phyloP scores from a whole-genome alignment of 1,140 invertebrate genomes.

The Dendroctonus ponderosae region DNA sequence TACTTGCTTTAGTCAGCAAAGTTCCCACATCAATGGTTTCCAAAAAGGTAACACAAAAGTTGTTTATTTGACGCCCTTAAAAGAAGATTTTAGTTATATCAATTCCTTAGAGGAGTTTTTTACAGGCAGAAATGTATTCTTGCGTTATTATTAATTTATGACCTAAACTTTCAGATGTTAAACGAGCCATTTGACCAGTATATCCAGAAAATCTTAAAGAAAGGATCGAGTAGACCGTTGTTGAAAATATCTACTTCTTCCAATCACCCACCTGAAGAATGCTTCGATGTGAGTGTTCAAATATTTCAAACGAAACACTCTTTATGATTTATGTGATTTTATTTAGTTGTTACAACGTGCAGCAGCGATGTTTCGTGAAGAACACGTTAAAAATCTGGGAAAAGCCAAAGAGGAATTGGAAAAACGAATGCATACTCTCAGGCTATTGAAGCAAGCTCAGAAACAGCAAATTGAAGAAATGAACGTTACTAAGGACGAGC shows the following conservation, averaged over 20 bases:
- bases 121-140: no score
- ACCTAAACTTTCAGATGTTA: constrained; percentile 39
- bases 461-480: constrained; percentile 62
- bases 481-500: constrained; percentile 56
- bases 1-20: no score
- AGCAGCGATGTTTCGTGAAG: constrained; percentile 68
- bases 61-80: no score
- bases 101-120: no score
- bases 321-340: not conserved
- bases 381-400: constrained; percentile 72
- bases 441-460: constrained; percentile 64
- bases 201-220: constrained; percentile 69
- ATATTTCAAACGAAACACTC: not conserved
- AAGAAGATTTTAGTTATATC: no score
- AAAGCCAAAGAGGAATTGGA: constrained; percentile 67
- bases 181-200: constrained; percentile 71
- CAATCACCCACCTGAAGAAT: constrained; percentile 65
- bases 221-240: constrained; percentile 72
- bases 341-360: constrained; percentile 65
- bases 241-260: constrained; percentile 63
- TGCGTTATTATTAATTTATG: no score
- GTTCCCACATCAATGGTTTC: no score
- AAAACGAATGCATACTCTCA: constrained; percentile 61
- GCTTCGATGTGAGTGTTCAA: constrained; percentile 61
- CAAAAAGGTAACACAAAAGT: no score